A percentile compares a stretch with the other conserved stretches of the same genome.
Conservation (phyloP, 1,140 invertebrate genomes). For the Centruroides sculpturatus region DNA sequence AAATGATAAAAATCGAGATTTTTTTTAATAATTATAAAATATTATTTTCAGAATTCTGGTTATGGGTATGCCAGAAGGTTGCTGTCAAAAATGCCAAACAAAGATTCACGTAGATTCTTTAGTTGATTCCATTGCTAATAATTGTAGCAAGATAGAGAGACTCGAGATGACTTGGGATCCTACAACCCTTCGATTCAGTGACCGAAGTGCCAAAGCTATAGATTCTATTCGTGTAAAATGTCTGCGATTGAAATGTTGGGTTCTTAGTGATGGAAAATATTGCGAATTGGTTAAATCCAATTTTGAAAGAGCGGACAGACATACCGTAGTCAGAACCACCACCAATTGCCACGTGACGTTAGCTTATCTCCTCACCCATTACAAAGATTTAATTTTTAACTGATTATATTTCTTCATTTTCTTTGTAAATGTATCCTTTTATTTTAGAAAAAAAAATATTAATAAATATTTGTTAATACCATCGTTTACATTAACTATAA, state of each 20-base stretch:
- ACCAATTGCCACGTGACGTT: conserved; percentile 83
- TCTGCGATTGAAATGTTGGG: conserved; percentile 63
- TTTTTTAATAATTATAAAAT: no score
- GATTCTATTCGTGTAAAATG: conserved; percentile 80
- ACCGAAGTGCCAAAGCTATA: conserved; percentile 83
- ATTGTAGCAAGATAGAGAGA: conserved; percentile 72
- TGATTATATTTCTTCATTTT: not conserved
- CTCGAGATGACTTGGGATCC: conserved; percentile 96
- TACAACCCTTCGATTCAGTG: conserved; percentile 92
- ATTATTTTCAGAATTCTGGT: conserved; percentile 63
- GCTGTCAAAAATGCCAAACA: conserved; percentile 82
- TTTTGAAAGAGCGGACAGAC: conserved; percentile 92
- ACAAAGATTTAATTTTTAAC: conserved; percentile 78
- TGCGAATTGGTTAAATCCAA: conserved; percentile 99
- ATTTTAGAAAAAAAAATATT: not conserved
- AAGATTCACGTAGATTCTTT: conserved; percentile 78
- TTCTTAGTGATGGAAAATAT: conserved; percentile 92
- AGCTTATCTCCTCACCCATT: conserved; percentile 79
- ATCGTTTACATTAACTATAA: no score
- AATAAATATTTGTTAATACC: no score
- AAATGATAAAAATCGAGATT: no score
- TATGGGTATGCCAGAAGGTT: conserved; percentile 90
- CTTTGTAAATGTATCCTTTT: not conserved
- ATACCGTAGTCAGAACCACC: conserved; percentile 87
- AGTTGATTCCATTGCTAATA: conserved; percentile 92